Percentiles rank a stretch among this genome's conserved stretches.
phyloP scores from a whole-genome alignment of 2,113 vertebrate species.

The Grammomys dolichurus region DNA sequence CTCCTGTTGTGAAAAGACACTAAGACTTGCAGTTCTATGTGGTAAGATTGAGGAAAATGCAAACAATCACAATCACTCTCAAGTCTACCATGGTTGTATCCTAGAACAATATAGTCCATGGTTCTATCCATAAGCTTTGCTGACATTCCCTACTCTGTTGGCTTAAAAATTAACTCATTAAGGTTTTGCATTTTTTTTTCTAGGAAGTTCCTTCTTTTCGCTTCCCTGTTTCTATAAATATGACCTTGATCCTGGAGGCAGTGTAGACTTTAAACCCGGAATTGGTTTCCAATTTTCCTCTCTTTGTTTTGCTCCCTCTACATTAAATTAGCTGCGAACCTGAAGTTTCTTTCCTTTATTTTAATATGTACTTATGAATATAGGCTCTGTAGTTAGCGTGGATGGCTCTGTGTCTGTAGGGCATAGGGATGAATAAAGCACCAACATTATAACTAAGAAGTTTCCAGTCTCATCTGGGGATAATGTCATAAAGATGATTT shows the following conservation, averaged over 20 bases:
- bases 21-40: conserved; percentile 3
- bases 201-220: conserved; percentile 71
- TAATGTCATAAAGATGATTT: conserved; percentile 62
- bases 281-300: conserved; percentile 48
- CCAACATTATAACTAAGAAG: not conserved
- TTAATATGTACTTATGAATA: conserved; percentile 32
- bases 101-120: not conserved
- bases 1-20: not conserved
- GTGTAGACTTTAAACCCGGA: conserved; percentile 70
- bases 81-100: not conserved
- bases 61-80: conserved; percentile 18
- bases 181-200: conserved; percentile 55
- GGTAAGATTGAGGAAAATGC: not conserved
- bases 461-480: not conserved
- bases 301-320: conserved; percentile 27
- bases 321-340: conserved; percentile 1
- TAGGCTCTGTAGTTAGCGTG: not conserved
- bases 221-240: conserved; percentile 80
- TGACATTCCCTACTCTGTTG: not conserved
- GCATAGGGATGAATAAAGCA: not conserved
- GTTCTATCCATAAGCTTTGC: conserved; percentile 15
- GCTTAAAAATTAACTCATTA: conserved; percentile 78
- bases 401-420: not conserved
- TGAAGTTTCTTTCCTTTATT: not conserved
- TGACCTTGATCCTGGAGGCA: conserved; percentile 59